phyloP scores from a whole-genome alignment of 1,140 invertebrate species.

The Drosophila elegans region DNA sequence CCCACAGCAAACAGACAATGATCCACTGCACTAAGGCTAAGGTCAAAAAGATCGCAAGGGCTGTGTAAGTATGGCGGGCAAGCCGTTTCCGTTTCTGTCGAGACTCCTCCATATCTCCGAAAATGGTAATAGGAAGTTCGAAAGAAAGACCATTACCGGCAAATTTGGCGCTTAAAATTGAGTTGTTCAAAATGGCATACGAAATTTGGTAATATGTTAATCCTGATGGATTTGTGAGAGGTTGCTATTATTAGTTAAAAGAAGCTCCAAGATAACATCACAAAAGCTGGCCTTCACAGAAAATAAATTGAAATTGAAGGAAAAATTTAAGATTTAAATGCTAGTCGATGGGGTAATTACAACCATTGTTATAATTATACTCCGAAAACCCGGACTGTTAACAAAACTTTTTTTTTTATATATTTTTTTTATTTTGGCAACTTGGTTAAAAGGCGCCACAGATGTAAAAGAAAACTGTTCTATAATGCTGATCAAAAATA shows the following conservation, averaged over 20 bases:
- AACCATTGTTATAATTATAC: no score
- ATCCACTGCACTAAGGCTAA: constrained; percentile 41
- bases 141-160: not conserved
- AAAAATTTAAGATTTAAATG: no score
- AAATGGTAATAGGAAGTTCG: not conserved
- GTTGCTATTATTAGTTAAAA: not conserved
- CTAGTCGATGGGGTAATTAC: no score
- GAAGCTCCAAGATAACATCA: not conserved
- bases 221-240: not conserved
- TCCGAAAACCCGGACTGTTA: no score
- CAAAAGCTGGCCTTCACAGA: no score
- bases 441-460: no score
- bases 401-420: no score
- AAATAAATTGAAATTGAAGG: no score
- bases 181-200: not conserved
- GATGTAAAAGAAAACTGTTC: no score
- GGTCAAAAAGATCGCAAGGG: constrained; percentile 8
- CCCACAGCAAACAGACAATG: constrained; percentile 34
- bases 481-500: no score
- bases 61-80: constrained; percentile 5
- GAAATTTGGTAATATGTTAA: not conserved
- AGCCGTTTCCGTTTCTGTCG: constrained; percentile 15
- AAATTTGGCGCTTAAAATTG: not conserved
- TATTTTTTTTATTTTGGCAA: no score
- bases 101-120: not conserved